A percentile compares a stretch with the other conserved stretches of the same genome.
Conservation (phyloP, 53 echinoderm and acorn worm species). For the Stichopus horrens region DNA sequence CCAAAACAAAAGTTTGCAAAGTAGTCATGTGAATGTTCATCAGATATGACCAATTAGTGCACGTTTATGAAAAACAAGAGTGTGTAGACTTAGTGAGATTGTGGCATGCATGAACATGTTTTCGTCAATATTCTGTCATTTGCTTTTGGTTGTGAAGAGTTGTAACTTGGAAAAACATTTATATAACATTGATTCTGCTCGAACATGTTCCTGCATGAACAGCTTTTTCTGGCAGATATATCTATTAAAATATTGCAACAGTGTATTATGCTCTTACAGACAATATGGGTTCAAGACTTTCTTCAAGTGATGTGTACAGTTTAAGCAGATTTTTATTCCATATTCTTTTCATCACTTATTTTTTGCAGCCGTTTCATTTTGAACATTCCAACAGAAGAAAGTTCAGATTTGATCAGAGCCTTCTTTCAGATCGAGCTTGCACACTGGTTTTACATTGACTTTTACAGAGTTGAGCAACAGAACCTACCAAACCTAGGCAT, state of each 20-base stretch:
- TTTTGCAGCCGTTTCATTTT: constrained; percentile 84
- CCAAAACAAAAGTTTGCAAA: no score
- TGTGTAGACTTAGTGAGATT: no score
- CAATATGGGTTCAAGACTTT: neutral
- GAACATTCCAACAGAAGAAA: constrained; percentile 88
- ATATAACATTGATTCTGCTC: no score
- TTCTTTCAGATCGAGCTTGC: constrained; percentile 96
- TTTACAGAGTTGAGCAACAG: constrained; percentile 83
- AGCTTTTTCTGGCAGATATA: neutral
- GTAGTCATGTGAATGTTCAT: no score
- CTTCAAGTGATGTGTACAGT: neutral
- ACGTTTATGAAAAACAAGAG: no score
- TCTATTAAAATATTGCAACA: no score
- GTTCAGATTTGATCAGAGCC: constrained; percentile 76
- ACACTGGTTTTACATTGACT: constrained; percentile 99
- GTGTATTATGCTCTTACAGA: neutral
- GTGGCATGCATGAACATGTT: no score
- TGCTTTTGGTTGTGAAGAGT: no score
- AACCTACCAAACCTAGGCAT: constrained; percentile 83
- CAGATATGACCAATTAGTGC: no score
- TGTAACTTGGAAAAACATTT: no score
- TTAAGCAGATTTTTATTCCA: neutral
- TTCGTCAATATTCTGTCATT: no score
- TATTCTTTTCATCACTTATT: constrained; percentile 39
- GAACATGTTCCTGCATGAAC: neutral